phyloP scores from a whole-genome alignment of 2,888 invertebrate species.

The Tachina fera region DNA sequence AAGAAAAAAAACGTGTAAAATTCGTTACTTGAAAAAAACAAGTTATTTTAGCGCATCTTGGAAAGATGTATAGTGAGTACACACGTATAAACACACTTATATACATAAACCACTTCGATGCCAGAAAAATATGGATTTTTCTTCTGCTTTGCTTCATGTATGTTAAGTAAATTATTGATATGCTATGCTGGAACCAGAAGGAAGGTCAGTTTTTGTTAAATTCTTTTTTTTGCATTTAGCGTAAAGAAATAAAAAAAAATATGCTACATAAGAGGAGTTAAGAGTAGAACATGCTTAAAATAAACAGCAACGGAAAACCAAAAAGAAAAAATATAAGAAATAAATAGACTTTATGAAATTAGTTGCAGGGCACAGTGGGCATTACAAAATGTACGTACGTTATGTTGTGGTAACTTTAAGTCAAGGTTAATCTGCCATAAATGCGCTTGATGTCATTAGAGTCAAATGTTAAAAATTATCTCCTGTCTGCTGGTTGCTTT shows the following conservation, averaged over 20 bases:
- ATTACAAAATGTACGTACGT: neutral
- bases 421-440: too few species aligned
- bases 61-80: neutral
- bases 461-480: too few species aligned
- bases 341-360: neutral
- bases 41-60: constrained; percentile 70
- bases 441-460: too few species aligned
- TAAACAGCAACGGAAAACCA: neutral
- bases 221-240: neutral
- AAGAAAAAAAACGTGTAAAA: constrained; percentile 64
- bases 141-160: neutral
- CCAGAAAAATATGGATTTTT: neutral
- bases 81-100: neutral
- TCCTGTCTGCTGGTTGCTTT: too few species aligned
- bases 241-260: neutral
- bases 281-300: constrained; percentile 12
- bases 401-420: too few species aligned
- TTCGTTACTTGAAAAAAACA: constrained; percentile 53
- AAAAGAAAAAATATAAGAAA: neutral
- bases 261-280: constrained; percentile 5
- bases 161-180: constrained; percentile 47
- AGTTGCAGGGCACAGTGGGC: constrained; percentile 6
- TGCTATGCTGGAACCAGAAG: constrained; percentile 38
- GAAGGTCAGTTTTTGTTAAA: constrained; percentile 58
- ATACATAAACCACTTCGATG: constrained; percentile 21